Conservation (phyloP, 2,113 vertebrate genomes). For the Atractosteus spatula region DNA sequence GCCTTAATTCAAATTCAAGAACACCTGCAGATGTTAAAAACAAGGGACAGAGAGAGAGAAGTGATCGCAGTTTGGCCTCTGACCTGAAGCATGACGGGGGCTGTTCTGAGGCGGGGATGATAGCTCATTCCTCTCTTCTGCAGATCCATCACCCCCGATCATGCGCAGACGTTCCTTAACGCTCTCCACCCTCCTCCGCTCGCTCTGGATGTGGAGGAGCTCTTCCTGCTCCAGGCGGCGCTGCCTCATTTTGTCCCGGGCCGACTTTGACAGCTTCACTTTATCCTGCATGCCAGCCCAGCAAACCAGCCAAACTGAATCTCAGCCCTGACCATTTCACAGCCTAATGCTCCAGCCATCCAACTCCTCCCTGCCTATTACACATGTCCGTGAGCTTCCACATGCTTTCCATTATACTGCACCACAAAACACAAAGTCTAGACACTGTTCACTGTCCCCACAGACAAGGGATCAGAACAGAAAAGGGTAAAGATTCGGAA, state of each 20-base stretch:
- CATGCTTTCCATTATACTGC: too few species aligned
- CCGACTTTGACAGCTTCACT: constrained; percentile 65
- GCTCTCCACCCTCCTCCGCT: constrained; percentile 51
- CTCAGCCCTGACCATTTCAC: background rate
- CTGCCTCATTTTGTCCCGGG: constrained; percentile 67
- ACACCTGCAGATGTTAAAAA: background rate
- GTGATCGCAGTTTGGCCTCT: background rate
- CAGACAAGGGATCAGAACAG: too few species aligned
- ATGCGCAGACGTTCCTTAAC: constrained; percentile 60
- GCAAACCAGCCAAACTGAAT: background rate
- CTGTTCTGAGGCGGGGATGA: too few species aligned
- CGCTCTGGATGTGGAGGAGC: constrained; percentile 31
- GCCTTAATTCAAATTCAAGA: too few species aligned
- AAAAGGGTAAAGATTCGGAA: too few species aligned
- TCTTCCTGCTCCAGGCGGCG: constrained; percentile 65
- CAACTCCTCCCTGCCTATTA: too few species aligned
- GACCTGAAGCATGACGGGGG: background rate
- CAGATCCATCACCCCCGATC: constrained; percentile 45
- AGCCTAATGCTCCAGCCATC: too few species aligned
- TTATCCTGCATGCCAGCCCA: constrained; percentile 54
- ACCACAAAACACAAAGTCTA: too few species aligned
- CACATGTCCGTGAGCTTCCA: too few species aligned
- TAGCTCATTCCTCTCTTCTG: constrained; percentile 3
- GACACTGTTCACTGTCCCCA: too few species aligned
- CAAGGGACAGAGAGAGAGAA: background rate